Evolutionary conservation across 2,797 vertebrate species (phyloP).

Genomic region (Sylvia borin): DNA sequence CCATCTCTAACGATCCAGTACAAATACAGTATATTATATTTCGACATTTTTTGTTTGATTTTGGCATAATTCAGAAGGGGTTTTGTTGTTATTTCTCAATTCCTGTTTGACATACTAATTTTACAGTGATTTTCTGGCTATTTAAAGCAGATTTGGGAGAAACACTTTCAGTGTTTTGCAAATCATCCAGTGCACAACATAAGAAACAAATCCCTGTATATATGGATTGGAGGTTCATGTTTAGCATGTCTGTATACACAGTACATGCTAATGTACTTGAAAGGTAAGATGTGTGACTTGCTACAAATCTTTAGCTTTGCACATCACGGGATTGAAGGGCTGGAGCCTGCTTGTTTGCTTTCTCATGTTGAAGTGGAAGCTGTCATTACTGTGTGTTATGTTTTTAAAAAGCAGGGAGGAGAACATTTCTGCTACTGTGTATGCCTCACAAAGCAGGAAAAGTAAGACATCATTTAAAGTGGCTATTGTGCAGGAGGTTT

Average conservation of each 20-base stretch:
- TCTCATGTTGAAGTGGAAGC: neutral
- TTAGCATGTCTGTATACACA: neutral
- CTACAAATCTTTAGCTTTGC: neutral
- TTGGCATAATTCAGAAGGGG: neutral
- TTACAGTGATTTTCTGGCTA: neutral
- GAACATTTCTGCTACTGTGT: neutral
- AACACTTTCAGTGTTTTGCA: neutral
- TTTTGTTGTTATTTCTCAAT: neutral
- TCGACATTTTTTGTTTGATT: neutral
- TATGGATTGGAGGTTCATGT: neutral
- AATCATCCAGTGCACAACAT: neutral
- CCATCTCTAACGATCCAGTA: neutral
- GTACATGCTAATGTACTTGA: neutral
- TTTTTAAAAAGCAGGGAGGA: neutral
- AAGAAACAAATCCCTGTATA: neutral
- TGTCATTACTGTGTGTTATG: neutral
- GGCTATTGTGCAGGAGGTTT: slow-evolving; percentile 19
- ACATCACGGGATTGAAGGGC: neutral
- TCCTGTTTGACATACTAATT: neutral
- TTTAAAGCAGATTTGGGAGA: neutral
- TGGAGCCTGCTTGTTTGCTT: neutral
- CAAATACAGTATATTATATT: neutral
- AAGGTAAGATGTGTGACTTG: neutral
- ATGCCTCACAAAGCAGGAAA: neutral
- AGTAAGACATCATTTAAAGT: slow-evolving; percentile 39